These are phyloP conservation scores for Caenorhabditis briggsae DNA, from an alignment of 1,140 invertebrate genomes.

Conservation along the genomic window DNA sequence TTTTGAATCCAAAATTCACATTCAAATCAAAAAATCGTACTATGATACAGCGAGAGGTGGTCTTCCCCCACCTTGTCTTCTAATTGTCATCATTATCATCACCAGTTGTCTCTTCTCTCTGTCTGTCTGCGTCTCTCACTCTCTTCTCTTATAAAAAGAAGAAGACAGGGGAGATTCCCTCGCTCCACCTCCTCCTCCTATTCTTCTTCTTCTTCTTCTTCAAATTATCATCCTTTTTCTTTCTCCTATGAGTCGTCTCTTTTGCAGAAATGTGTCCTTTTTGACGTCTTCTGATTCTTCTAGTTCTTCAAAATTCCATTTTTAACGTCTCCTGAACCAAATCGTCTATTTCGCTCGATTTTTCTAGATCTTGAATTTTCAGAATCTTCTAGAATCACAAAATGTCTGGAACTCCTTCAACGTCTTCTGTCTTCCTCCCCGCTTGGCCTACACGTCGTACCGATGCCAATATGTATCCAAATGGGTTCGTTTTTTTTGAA, in stretches of 20 bases:
- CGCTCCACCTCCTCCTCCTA: neutral
- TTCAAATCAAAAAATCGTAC: no score
- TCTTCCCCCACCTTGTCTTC: no score
- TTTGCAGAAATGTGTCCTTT: neutral
- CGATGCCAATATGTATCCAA: constrained; percentile 40
- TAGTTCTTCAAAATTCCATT: constrained; percentile 86
- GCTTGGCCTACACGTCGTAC: neutral
- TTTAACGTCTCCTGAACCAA: constrained; percentile 80
- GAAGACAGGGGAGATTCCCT: constrained; percentile 10
- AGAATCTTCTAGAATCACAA: neutral
- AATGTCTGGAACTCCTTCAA: constrained; percentile 23
- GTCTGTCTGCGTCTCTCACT: neutral
- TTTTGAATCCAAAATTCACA: no score
- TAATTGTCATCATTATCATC: constrained; percentile 26
- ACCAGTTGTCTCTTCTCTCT: neutral
- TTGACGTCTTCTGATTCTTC: neutral
- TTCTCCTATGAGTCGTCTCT: neutral
- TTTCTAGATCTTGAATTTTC: neutral
- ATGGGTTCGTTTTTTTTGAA: neutral
- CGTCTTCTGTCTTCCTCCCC: constrained; percentile 27
- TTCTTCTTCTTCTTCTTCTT: constrained; percentile 11
- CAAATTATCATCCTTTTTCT: constrained; percentile 42
- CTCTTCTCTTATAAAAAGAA: neutral
- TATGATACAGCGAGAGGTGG: no score
- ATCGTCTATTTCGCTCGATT: constrained; percentile 80